Evolutionary conservation across 92 coral and sea anemone species (phyloP).

Genomic region (Palythoa caribaeorum): DNA sequence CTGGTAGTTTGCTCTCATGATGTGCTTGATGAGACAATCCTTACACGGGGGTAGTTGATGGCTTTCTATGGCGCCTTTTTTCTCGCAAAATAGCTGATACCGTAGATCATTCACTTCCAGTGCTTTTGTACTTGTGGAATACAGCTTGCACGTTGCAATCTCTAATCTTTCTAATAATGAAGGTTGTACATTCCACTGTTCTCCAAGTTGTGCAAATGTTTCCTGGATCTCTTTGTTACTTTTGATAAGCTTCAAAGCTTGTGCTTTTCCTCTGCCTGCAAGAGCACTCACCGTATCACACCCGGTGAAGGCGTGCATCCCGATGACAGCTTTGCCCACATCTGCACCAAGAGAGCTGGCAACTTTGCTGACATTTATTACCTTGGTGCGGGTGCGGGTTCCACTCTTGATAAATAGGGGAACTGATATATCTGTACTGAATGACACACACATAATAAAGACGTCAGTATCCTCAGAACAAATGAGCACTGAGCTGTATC

Average conservation of each 20-base stretch:
- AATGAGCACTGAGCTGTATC: constrained; percentile 49
- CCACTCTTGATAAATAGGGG: constrained; percentile 43
- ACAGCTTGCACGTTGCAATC: constrained; percentile 33
- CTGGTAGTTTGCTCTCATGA: constrained; percentile 68
- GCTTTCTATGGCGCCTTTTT: constrained; percentile 46
- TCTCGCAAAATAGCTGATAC: constrained; percentile 55
- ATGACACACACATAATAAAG: constrained; percentile 50
- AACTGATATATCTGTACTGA: constrained; percentile 31
- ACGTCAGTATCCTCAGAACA: constrained; percentile 62
- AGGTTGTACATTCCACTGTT: constrained; percentile 40
- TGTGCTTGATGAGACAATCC: constrained; percentile 62
- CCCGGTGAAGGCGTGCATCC: constrained; percentile 55
- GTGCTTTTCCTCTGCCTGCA: constrained; percentile 37
- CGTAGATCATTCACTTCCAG: constrained; percentile 57
- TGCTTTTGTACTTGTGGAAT: constrained; percentile 3
- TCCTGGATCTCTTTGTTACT: constrained; percentile 38
- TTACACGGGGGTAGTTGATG: constrained; percentile 60
- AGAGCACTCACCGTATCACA: constrained; percentile 54
- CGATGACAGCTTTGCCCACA: constrained; percentile 24
- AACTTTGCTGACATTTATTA: constrained; percentile 47
- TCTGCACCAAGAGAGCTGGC: constrained; percentile 35
- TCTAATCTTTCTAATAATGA: constrained; percentile 28
- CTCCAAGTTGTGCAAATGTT: constrained; percentile 22
- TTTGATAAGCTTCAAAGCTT: constrained; percentile 40
- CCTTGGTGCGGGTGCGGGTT: constrained; percentile 50